Evolutionary conservation across 2,888 invertebrate genomes (phyloP).

Genomic region (Rhagium mordax): DNA sequence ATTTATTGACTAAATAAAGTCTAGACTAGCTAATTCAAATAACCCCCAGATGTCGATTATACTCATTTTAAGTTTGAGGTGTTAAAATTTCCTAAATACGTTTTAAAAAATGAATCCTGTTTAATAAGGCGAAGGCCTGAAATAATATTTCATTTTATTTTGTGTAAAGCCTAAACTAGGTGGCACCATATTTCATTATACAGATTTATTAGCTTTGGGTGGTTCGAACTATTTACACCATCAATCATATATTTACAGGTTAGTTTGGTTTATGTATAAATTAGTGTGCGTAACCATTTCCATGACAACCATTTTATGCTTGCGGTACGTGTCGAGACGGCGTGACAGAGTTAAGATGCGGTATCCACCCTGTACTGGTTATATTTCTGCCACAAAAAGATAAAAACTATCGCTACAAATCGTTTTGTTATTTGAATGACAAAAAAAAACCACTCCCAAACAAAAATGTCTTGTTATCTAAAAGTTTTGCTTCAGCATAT

Average conservation of each 20-base stretch:
- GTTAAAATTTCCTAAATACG: no score
- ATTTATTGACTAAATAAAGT: no score
- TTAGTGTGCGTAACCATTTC: conserved; percentile 22
- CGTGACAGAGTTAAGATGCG: conserved; percentile 58
- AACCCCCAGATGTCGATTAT: no score
- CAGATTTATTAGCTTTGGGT: background rate
- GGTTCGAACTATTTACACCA: background rate
- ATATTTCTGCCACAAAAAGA: conserved; percentile 64
- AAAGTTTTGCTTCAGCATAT: conserved; percentile 2
- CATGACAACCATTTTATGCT: conserved; percentile 42
- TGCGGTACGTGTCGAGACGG: conserved; percentile 55
- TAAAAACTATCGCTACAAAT: conserved; percentile 37
- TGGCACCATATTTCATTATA: no score
- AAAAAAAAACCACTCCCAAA: conserved; percentile 32
- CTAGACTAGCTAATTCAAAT: no score
- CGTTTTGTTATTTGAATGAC: conserved; percentile 22
- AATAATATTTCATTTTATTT: no score
- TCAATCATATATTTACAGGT: background rate
- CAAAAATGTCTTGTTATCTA: conserved; percentile 10
- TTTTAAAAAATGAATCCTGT: no score
- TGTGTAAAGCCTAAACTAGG: no score
- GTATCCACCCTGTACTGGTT: conserved; percentile 64
- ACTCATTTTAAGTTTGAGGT: no score
- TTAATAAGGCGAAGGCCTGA: no score
- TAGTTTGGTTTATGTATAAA: background rate